Evolutionary conservation across 1,140 invertebrate genomes (phyloP), one percentile per base, ranked within the genome.

Genomic region (Micrasema longulum): DNA sequence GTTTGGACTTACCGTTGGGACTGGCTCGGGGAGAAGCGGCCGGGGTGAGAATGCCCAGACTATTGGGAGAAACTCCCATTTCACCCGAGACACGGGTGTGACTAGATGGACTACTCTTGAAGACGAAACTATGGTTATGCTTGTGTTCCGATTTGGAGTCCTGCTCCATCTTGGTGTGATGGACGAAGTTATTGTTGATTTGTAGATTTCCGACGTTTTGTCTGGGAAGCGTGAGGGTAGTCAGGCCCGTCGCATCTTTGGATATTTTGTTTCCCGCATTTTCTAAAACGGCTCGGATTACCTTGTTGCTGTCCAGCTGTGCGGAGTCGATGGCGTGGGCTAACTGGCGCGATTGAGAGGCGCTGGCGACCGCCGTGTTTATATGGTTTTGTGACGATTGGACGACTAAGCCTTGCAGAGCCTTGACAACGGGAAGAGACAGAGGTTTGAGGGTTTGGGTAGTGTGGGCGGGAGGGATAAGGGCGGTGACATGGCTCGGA

Each of bases 181-280:
- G 53, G 20, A 78, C 77, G 52, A 73, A 78, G 0, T 76, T 77
- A 20, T 66, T 75, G 6, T 80, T 78, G 1, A 81, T 78, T 43
- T 80, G 81, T 1, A 83, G 55, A 41, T 78, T 80, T 3, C 78
- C 78, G 7, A 82, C 70, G 47, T 76, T 80, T 36, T 82, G 81
- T 70, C 83, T 82, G 0, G 82, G 80, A 16, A 83, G 79, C 14
- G 79, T 81, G 70, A 83, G 81, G 0, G 82, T 71, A 10, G 80
- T 64, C 12, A 69, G 36, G 14, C 47, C 57, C 74, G 6, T 81
- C 62, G 23, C 80, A 80, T 55, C 78, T 75, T 75, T 83, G 80
- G 41, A 82, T 74, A 47, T 38, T 45, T 71, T 71, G 43, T 70
- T 74, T 6, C 63, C 68, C 1, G 57, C 48, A 23, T 71, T 75